Evolutionary conservation across 2,113 vertebrate species (phyloP).

Genomic region (Mus spicilegus): DNA sequence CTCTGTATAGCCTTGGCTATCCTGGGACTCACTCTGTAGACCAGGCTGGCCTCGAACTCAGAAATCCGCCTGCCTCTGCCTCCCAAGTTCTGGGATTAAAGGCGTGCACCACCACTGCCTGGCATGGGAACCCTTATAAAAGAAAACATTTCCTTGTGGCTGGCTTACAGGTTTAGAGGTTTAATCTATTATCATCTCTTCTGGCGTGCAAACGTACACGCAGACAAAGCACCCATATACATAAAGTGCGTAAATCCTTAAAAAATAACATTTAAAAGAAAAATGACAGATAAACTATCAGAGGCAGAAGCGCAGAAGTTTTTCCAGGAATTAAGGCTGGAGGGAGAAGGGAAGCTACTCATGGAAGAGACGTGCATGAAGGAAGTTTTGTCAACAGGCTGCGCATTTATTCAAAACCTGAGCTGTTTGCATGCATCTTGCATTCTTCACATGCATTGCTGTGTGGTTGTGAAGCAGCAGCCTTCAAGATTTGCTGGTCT

Average conservation of each 20-base stretch:
- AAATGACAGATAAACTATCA: neutral
- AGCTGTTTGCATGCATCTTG: neutral
- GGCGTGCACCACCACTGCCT: too few relatives aligned
- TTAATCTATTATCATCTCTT: neutral
- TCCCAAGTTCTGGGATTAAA: too few relatives aligned
- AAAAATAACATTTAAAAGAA: neutral
- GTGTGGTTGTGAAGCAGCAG: neutral
- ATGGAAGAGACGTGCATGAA: neutral
- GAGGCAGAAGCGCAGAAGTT: neutral
- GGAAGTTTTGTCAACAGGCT: accelerated
- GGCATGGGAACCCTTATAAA: neutral
- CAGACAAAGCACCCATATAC: neutral
- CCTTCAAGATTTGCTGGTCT: neutral
- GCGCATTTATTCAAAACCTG: accelerated
- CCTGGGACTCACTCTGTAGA: too few relatives aligned
- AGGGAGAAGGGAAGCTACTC: neutral
- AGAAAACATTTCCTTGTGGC: neutral
- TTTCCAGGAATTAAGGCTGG: neutral
- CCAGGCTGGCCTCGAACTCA: too few relatives aligned
- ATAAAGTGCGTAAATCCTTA: neutral
- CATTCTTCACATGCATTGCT: neutral
- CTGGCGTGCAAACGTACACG: neutral
- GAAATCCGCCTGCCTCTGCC: too few relatives aligned
- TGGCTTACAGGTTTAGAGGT: neutral
- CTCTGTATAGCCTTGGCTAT: too few relatives aligned